Percentiles rank a stretch among this genome's conserved stretches.
Conservation (phyloP, 2,113 vertebrate species). For the Oxygymnocypris stewartii region DNA sequence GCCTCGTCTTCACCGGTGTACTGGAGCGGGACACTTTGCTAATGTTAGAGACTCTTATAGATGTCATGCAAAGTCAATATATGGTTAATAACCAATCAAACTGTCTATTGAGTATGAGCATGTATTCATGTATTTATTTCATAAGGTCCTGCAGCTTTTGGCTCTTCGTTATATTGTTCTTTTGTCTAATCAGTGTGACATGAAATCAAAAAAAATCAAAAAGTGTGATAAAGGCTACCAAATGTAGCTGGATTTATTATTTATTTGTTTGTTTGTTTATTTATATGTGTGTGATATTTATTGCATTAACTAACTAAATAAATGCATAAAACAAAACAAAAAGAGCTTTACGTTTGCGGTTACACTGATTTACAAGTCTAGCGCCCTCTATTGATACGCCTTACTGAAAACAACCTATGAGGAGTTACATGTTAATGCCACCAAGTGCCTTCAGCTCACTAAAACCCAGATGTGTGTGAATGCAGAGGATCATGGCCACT, state of each 20-base stretch:
- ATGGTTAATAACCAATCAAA: neutral
- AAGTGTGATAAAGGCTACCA: neutral
- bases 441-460: neutral
- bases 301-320: too few species aligned
- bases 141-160: neutral
- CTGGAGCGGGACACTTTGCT: neutral
- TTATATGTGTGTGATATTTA: too few species aligned
- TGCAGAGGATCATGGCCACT: neutral
- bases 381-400: neutral
- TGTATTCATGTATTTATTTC: neutral
- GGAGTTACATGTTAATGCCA: neutral
- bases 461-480: neutral
- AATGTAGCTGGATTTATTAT: neutral
- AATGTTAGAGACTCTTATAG: neutral
- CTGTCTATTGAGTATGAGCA: neutral
- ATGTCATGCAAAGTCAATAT: neutral
- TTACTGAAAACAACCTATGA: neutral
- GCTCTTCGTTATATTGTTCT: neutral
- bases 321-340: neutral
- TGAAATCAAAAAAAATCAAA: neutral
- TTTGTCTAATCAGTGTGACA: neutral
- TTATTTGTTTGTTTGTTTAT: too few species aligned
- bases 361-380: neutral
- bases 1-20: neutral
- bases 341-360: neutral